A percentile compares a stretch with the other conserved stretches of the same genome.
These are phyloP conservation scores for Enteromius anoplus DNA, from an alignment of 2,797 vertebrate species.

Conservation along the genomic window DNA sequence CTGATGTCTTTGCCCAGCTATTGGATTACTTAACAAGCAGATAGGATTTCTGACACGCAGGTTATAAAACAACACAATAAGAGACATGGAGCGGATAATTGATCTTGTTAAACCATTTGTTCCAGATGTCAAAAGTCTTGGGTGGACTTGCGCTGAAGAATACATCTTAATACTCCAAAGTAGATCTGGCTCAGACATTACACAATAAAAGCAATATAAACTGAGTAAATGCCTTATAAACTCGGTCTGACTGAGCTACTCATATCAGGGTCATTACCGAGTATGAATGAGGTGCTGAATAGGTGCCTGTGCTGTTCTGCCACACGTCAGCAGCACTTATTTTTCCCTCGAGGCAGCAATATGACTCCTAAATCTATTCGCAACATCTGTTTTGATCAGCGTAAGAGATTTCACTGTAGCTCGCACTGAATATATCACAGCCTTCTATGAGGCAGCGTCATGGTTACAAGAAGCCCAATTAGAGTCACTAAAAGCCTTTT, in stretches of 20 bases:
- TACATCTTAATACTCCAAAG: slow-evolving; percentile 18
- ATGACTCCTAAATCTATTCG: slow-evolving; percentile 41
- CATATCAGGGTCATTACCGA: slow-evolving; percentile 32
- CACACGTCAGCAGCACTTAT: slow-evolving; percentile 41
- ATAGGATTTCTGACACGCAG: slow-evolving; percentile 41
- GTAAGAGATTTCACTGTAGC: slow-evolving; percentile 31
- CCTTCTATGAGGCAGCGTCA: slow-evolving; percentile 39
- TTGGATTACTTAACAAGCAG: slow-evolving; percentile 41
- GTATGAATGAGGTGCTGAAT: slow-evolving; percentile 38
- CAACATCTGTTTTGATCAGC: slow-evolving; percentile 50
- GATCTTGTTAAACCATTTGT: slow-evolving; percentile 43
- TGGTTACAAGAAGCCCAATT: slow-evolving; percentile 53
- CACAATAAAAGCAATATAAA: slow-evolving; percentile 32
- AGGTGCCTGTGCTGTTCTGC: slow-evolving; percentile 36
- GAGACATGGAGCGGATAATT: slow-evolving; percentile 40
- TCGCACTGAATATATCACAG: slow-evolving; percentile 45
- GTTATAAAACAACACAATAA: slow-evolving; percentile 44
- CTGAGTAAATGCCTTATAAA: slow-evolving; percentile 41
- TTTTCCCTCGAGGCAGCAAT: slow-evolving; percentile 21
- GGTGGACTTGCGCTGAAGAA: slow-evolving; percentile 12
- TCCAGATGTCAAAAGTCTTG: slow-evolving; percentile 35
- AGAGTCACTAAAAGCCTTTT: slow-evolving; percentile 44
- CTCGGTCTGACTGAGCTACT: slow-evolving; percentile 34
- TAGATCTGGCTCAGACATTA: slow-evolving; percentile 28
- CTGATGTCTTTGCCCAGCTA: slow-evolving; percentile 43